A percentile compares a stretch with the other conserved stretches of the same genome.
Evolutionary conservation across 2,888 invertebrate genomes (phyloP).

Genomic region (Pseudococcus longispinus): DNA sequence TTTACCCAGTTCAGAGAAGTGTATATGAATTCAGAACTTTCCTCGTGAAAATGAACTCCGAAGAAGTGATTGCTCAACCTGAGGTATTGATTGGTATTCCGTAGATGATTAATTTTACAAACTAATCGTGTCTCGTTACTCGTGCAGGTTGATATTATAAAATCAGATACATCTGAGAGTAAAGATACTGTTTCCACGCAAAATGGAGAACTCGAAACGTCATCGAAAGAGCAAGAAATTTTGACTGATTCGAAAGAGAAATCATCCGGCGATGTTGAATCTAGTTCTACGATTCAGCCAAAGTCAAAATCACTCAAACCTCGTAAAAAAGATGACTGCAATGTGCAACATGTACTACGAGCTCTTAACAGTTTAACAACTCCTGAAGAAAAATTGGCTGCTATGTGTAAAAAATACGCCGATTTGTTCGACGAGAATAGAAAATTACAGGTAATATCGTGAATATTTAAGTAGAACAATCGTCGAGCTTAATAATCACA

Average conservation of each 20-base stretch:
- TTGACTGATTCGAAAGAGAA: background rate
- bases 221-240: background rate
- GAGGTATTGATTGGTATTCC: background rate
- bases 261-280: background rate
- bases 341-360: constrained; percentile 73
- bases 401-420: constrained; percentile 77
- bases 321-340: constrained; percentile 69
- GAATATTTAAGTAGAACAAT: constrained; percentile 63
- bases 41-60: background rate
- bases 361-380: constrained; percentile 67
- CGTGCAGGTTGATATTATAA: background rate
- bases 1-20: background rate
- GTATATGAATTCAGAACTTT: constrained; percentile 9
- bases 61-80: background rate
- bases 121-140: background rate
- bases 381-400: constrained; percentile 73
- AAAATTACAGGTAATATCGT: constrained; percentile 66
- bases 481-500: background rate
- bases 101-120: background rate
- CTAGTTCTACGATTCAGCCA: background rate
- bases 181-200: background rate
- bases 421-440: constrained; percentile 78
- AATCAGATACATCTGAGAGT: background rate
- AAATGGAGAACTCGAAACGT: constrained; percentile 16
- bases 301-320: constrained; percentile 61